Conservation (phyloP, 92 coral and sea anemone genomes). For the Bergia puertoricense region DNA sequence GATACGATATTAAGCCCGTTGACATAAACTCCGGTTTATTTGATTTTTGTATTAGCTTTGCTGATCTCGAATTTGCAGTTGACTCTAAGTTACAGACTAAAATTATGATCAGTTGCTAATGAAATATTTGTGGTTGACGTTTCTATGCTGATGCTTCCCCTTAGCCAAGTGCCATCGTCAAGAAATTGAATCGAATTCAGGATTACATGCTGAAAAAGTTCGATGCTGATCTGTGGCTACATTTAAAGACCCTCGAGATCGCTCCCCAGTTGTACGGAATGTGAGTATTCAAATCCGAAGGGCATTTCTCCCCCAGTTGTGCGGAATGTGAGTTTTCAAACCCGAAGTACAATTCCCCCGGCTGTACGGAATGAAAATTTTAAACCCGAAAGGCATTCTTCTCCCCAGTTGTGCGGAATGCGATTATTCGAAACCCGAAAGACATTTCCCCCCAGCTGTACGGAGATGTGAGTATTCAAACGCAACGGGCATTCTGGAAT, state of each 20-base stretch:
- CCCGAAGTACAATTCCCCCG: background rate
- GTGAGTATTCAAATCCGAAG: slow-evolving; percentile 61
- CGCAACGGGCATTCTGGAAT: background rate
- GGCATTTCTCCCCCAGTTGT: slow-evolving; percentile 35
- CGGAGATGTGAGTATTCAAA: slow-evolving; percentile 81
- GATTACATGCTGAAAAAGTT: slow-evolving; percentile 93
- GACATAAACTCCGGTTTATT: no score
- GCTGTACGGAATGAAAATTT: slow-evolving; percentile 92
- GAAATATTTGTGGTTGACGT: background rate
- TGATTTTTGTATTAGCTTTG: no score
- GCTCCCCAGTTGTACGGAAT: slow-evolving; percentile 94
- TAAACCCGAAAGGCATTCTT: background rate
- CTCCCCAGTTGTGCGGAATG: no score
- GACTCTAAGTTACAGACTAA: background rate
- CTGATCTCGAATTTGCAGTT: background rate
- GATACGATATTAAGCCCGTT: no score
- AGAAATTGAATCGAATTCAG: slow-evolving; percentile 89
- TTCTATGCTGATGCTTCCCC: background rate
- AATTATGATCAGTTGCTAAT: background rate
- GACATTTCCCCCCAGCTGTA: slow-evolving; percentile 40
- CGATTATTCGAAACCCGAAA: background rate
- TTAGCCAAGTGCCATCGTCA: slow-evolving; percentile 93
- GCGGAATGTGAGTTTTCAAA: slow-evolving; percentile 80
- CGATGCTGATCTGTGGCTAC: slow-evolving; percentile 87
- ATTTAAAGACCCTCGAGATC: slow-evolving; percentile 78